Conservation (phyloP, 92 coral and sea anemone genomes). For the Porites divaricata region DNA sequence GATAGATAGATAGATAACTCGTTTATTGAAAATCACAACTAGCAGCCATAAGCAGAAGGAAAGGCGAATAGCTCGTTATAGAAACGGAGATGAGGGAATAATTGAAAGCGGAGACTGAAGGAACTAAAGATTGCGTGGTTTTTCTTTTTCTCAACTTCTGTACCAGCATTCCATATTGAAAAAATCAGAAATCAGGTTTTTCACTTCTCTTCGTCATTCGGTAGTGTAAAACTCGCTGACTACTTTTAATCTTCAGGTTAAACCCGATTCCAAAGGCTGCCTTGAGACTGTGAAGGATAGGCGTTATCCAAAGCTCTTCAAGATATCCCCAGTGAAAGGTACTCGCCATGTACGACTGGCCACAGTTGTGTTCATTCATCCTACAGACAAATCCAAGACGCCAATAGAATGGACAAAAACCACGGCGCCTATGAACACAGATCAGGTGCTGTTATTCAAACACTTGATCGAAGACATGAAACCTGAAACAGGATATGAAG, state of each 20-base stretch:
- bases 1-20: too few species aligned
- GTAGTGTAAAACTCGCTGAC: too few species aligned
- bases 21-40: too few species aligned
- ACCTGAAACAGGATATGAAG: not conserved
- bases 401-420: constrained; percentile 27
- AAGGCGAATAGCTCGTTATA: too few species aligned
- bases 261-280: constrained; percentile 37
- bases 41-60: too few species aligned
- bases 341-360: constrained; percentile 27
- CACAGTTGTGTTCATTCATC: constrained; percentile 33
- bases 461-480: constrained; percentile 34
- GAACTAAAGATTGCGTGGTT: too few species aligned
- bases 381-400: not conserved
- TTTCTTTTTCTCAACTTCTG: too few species aligned
- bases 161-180: too few species aligned
- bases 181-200: too few species aligned
- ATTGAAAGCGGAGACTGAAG: too few species aligned
- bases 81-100: too few species aligned
- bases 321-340: constrained; percentile 7
- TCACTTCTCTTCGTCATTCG: too few species aligned
- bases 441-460: constrained; percentile 21
- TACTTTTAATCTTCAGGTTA: constrained; percentile 12
- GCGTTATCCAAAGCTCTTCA: constrained; percentile 42
- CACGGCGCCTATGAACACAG: constrained; percentile 30
- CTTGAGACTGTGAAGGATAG: constrained; percentile 18